Evolutionary conservation across 2,888 invertebrate genomes (phyloP), one percentile per base, ranked within the genome.

Genomic region (Diachrysia chrysitis): DNA sequence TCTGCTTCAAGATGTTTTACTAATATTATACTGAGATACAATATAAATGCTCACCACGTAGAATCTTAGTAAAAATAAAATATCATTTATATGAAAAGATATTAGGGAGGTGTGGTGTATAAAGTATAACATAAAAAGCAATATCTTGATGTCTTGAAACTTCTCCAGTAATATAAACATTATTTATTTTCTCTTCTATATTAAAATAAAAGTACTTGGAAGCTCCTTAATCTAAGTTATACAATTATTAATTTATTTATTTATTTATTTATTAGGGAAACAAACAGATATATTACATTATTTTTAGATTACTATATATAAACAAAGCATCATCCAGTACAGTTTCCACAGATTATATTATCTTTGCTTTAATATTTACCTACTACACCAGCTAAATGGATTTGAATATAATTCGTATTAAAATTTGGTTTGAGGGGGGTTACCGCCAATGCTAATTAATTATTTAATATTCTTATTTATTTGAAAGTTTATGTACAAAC

Each of bases 21-120:
- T 55, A 63, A 48, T 70, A 73, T 71, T 66, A 61, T 71, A 66
- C 60, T 63, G 64, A 69, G 68, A 78, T 72, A 72, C 79, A 76
- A 81, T 83, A 78, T 66, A 51, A 78, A 82, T 79, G 79, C 78
- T 82, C 60, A 75, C 81, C 81, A 75, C 79, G 79, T 80, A 76
- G 71, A 53, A 74, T 29, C 72, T 61, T 48, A 48, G 51, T 65
- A 66, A 75, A 81, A 77, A n/a, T n/a, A 74, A 68, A 74, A 73
- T 69, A 74, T 63, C 62, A 56, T 76, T 66, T 66, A 63, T 74
- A 58, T 61, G 64, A 64, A 66, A 73, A 46, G 42, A 63, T 61
- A 65, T 78, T 60, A 73, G 56, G 66, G 58, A 62, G 25, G 23
- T 53, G 58, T 51, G 21, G 48, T 51, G 66, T 42, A 66, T 60